Percentiles rank a stretch among this genome's conserved stretches.
phyloP scores from a whole-genome alignment of 2,888 invertebrate species.

The Autographa gamma region DNA sequence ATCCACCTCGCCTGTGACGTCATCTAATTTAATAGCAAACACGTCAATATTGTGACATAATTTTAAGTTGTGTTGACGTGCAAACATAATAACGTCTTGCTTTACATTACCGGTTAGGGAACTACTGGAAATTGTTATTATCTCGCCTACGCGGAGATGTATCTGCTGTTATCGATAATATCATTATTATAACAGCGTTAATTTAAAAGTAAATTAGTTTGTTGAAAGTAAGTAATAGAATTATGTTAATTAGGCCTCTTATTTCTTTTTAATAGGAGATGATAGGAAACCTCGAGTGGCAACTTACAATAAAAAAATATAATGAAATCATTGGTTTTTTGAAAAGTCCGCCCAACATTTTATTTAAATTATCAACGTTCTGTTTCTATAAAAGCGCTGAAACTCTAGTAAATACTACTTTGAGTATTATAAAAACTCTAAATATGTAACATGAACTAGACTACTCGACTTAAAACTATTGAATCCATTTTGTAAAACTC shows the following conservation, averaged over 20 bases:
- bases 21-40: constrained; percentile 30
- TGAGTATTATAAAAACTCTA: too few relatives aligned
- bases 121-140: neutral
- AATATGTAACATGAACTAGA: too few relatives aligned
- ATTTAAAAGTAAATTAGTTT: neutral
- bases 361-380: too few relatives aligned
- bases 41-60: constrained; percentile 47
- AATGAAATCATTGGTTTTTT: too few relatives aligned
- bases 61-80: constrained; percentile 40
- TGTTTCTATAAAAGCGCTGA: too few relatives aligned
- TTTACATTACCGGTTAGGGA: neutral
- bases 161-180: neutral
- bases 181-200: neutral
- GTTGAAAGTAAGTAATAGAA: neutral
- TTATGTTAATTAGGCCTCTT: neutral
- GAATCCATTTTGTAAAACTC: too few relatives aligned
- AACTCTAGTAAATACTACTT: too few relatives aligned
- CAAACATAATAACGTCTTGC: constrained; percentile 30
- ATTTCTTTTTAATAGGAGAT: neutral
- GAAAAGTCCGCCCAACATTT: too few relatives aligned
- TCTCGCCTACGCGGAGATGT: neutral
- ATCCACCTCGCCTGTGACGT: constrained; percentile 15
- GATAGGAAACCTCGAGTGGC: neutral
- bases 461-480: too few relatives aligned
- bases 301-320: neutral